Evolutionary conservation across 2,888 invertebrate species (phyloP), one percentile per base, ranked within the genome.

Genomic region (Cantharis rustica): DNA sequence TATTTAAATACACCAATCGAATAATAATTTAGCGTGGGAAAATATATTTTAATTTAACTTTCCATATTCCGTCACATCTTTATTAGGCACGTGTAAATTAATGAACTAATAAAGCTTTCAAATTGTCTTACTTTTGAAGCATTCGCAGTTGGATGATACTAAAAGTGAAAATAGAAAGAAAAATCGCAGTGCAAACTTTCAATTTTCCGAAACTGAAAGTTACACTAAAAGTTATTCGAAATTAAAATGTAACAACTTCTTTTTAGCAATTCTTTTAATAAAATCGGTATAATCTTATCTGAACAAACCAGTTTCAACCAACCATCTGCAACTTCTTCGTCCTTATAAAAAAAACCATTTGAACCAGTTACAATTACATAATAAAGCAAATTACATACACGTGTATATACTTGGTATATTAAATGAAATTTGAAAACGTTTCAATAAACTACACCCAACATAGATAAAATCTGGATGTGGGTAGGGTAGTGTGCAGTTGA

Each of bases 21-120:
- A 73, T 31, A 27, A 27, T 72, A 72, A 72, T 61, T 72, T 16
- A 26, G 61, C 61, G 69, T 73, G 73, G 61, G 73, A 73, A 73
- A 73, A 20, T 64, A 47, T 7, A 47, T n/a, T 47, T 47, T 47
- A 47, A 47, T 47, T 47, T 47, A n/a, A 47, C n/a, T 47, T 47
- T 47, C n/a, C 47, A 47, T 47, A 47, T n/a, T n/a, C 13, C n/a
- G 47, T 13, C 13, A 11, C 31, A 31, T 31, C 3, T 31, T 13
- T 31, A 13, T 31, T 31, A 31, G 3, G 10, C 23, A 23, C 5
- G 23, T 4, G 7, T 23, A 23, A 23, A 23, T 10, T 27, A 27
- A 27, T 11, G 11, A 31, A 23, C 3, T 27, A 27, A 27, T 11
- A 3, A 31, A 31, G 13, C 31, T 31, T 31, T 31, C 31, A n/a